phyloP scores from a whole-genome alignment of 2,113 vertebrate genomes.

The Colinus virginianus region DNA sequence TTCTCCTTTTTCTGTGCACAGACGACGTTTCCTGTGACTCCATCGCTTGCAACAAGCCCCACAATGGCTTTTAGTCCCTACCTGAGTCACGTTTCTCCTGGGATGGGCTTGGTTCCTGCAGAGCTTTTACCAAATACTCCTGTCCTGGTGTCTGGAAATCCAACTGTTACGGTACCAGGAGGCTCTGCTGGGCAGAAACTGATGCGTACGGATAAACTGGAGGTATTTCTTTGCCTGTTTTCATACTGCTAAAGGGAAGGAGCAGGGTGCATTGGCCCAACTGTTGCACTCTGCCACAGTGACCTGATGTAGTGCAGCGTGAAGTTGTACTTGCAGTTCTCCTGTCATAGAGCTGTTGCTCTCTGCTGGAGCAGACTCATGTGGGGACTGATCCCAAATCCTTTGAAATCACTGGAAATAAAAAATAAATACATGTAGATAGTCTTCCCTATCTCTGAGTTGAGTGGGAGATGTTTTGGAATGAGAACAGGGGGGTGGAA shows the following conservation, averaged over 20 bases:
- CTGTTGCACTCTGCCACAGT: background rate
- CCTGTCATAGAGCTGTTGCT: background rate
- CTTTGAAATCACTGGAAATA: background rate
- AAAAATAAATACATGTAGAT: background rate
- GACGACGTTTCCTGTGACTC: slow-evolving; percentile 92
- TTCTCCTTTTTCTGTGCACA: slow-evolving; percentile 71
- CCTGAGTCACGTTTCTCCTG: slow-evolving; percentile 91
- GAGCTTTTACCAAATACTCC: slow-evolving; percentile 93
- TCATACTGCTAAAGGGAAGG: background rate
- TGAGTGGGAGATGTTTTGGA: background rate
- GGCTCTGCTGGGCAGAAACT: slow-evolving; percentile 88
- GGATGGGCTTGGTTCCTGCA: slow-evolving; percentile 92
- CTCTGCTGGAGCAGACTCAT: background rate
- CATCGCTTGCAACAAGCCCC: slow-evolving; percentile 88
- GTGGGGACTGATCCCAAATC: background rate
- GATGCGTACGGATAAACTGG: slow-evolving; percentile 95
- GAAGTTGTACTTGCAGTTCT: background rate
- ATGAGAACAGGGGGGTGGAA: background rate
- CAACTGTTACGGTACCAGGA: slow-evolving; percentile 87
- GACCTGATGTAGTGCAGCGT: background rate
- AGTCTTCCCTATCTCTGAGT: background rate
- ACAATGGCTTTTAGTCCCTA: slow-evolving; percentile 95
- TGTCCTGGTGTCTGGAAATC: slow-evolving; percentile 92
- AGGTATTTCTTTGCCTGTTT: slow-evolving; percentile 83
- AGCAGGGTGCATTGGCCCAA: background rate